phyloP scores from a whole-genome alignment of 2,113 vertebrate species.

The Erythrolamprus reginae region DNA sequence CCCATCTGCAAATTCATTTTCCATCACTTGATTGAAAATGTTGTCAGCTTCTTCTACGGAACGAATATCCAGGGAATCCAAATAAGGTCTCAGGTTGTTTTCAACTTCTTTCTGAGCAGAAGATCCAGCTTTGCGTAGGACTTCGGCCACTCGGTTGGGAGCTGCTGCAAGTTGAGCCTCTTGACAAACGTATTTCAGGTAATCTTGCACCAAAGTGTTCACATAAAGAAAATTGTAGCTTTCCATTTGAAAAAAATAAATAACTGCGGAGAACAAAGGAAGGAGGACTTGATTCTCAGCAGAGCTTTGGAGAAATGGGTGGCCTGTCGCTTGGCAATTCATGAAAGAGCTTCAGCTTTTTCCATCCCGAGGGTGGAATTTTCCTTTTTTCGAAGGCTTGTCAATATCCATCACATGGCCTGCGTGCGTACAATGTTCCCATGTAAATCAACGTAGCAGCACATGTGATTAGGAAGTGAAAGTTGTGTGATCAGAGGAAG shows the following conservation, averaged over 20 bases:
- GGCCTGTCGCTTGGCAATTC: not conserved
- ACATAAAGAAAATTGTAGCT: constrained; percentile 55
- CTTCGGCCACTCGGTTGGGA: constrained; percentile 48
- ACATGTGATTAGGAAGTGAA: constrained; percentile 51
- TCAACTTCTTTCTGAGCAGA: constrained; percentile 60
- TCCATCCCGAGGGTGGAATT: constrained; percentile 48
- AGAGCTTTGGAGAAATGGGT: not conserved
- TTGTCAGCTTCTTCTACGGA: constrained; percentile 54
- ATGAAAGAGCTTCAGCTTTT: not conserved
- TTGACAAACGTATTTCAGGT: constrained; percentile 56
- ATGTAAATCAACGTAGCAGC: constrained; percentile 23
- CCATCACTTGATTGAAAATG: constrained; percentile 66
- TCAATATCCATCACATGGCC: constrained; percentile 32
- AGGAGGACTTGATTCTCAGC: not conserved
- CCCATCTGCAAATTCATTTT: constrained; percentile 69
- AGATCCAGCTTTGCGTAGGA: constrained; percentile 55
- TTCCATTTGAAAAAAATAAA: constrained; percentile 44
- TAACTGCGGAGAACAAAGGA: not conserved
- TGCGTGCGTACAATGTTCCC: not conserved
- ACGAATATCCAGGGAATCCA: constrained; percentile 55
- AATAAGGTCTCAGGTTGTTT: constrained; percentile 34
- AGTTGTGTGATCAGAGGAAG: not conserved
- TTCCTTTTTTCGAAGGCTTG: constrained; percentile 47
- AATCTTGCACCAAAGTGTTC: constrained; percentile 63
- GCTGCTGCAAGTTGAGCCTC: not conserved